These are phyloP conservation scores for Furcifer pardalis DNA, from an alignment of 2,797 vertebrate species.

Conservation along the genomic window DNA sequence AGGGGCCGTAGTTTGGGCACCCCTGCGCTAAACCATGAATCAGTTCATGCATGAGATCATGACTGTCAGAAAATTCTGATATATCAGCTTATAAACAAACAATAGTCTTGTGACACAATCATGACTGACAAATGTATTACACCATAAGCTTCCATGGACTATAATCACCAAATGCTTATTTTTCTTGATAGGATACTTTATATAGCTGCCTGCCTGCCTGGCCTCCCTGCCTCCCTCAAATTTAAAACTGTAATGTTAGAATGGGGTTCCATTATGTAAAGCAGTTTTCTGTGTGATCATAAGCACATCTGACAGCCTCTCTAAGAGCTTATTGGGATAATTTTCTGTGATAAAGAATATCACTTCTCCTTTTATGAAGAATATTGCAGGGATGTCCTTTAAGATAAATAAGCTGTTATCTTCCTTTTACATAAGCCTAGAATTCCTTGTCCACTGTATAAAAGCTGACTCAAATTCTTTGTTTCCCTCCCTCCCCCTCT, in stretches of 20 bases:
- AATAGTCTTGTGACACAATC: neutral
- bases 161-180: neutral
- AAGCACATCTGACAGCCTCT: conserved; percentile 48
- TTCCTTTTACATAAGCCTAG: conserved; percentile 1
- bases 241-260: neutral
- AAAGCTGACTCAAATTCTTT: conserved; percentile 35
- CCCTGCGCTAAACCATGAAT: too few species aligned
- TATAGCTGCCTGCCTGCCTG: neutral
- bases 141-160: neutral
- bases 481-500: conserved; percentile 45
- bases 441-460: conserved; percentile 12
- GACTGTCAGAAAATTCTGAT: neutral
- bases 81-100: neutral
- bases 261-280: neutral
- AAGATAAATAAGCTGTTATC: conserved; percentile 67
- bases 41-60: neutral
- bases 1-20: too few species aligned
- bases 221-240: neutral
- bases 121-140: neutral
- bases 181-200: neutral
- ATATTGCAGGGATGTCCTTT: conserved; percentile 54
- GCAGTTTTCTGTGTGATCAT: neutral
- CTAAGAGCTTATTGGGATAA: conserved; percentile 26
- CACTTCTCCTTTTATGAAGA: conserved; percentile 60
- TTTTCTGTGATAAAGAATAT: conserved; percentile 43